Percentiles rank a stretch among this genome's conserved stretches.
These are phyloP conservation scores for Eupithecia tripunctaria DNA, from an alignment of 2,888 invertebrate species.

Conservation along the genomic window DNA sequence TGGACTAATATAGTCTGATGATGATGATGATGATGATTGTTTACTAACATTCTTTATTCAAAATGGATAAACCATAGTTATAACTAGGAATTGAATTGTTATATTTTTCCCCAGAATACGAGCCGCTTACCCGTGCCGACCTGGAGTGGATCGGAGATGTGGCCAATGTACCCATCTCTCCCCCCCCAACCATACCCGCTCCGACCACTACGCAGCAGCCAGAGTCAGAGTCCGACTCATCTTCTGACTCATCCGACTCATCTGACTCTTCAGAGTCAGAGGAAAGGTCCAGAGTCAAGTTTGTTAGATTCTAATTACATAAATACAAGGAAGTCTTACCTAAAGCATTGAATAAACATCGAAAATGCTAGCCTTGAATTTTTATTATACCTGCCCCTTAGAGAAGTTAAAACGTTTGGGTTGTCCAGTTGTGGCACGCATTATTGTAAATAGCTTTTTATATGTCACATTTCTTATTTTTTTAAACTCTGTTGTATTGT, in stretches of 20 bases:
- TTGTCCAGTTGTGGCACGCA: background rate
- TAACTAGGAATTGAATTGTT: too few species aligned
- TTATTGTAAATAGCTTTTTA: too few species aligned
- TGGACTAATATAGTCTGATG: too few species aligned
- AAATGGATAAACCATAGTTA: too few species aligned
- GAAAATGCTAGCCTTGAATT: background rate
- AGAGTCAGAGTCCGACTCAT: background rate
- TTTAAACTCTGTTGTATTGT: too few species aligned
- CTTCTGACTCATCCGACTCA: too few species aligned
- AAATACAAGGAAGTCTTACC: background rate
- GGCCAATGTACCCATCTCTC: background rate
- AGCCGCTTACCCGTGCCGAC: accelerated
- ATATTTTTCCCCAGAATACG: background rate
- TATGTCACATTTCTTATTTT: too few species aligned
- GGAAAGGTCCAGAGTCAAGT: background rate
- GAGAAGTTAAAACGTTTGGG: background rate
- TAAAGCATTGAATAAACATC: background rate
- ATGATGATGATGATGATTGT: too few species aligned
- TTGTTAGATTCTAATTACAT: background rate
- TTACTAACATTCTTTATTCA: too few species aligned
- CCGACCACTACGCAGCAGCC: too few species aligned
- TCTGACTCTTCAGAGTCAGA: background rate
- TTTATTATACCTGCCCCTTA: background rate
- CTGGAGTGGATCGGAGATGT: background rate
- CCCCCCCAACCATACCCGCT: too few species aligned